phyloP scores from a whole-genome alignment of 2,888 invertebrate genomes.

The Caenorhabditis sulstoni region DNA sequence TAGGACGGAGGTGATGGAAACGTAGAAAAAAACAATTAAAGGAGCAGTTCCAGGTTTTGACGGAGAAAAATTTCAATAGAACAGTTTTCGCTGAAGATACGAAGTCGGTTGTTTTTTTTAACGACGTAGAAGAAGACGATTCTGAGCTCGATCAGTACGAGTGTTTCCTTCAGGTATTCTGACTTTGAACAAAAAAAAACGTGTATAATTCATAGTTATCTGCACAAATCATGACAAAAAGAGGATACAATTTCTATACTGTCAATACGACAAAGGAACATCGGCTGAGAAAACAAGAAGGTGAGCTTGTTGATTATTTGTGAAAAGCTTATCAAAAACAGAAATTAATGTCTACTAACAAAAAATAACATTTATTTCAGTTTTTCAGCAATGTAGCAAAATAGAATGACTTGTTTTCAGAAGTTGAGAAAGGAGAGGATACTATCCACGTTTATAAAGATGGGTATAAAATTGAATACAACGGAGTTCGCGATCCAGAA shows the following conservation, averaged over 20 bases:
- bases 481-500: slow-evolving; percentile 80
- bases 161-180: slow-evolving; percentile 79
- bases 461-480: slow-evolving; percentile 81
- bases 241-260: slow-evolving; percentile 81
- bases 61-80: slow-evolving; percentile 81
- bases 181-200: neutral
- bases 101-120: slow-evolving; percentile 80
- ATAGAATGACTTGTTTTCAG: slow-evolving; percentile 60
- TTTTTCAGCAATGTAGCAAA: neutral
- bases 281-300: slow-evolving; percentile 79
- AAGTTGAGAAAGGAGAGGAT: slow-evolving; percentile 79
- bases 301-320: slow-evolving; percentile 41
- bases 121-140: slow-evolving; percentile 80
- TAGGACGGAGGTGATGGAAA: slow-evolving; percentile 73
- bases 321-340: too few species aligned
- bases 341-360: too few species aligned
- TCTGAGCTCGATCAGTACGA: slow-evolving; percentile 80
- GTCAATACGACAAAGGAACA: slow-evolving; percentile 80
- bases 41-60: slow-evolving; percentile 67
- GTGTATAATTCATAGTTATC: slow-evolving; percentile 73
- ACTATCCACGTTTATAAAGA: slow-evolving; percentile 80
- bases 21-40: neutral
- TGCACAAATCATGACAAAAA: slow-evolving; percentile 81
- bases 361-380: too few species aligned
- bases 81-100: slow-evolving; percentile 80